phyloP scores from a whole-genome alignment of 2,888 invertebrate genomes.

The Melanophora roralis region DNA sequence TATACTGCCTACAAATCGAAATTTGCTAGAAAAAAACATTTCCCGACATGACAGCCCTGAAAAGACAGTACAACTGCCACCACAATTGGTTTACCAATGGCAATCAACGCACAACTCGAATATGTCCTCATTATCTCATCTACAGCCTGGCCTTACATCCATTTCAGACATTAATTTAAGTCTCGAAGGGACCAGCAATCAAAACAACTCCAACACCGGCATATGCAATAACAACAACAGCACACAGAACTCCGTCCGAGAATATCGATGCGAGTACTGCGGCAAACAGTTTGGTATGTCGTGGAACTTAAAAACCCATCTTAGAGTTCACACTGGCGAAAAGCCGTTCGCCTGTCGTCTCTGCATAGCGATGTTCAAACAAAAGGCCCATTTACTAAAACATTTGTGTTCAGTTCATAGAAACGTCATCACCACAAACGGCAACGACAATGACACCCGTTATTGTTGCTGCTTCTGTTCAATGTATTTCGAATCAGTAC shows the following conservation, averaged over 20 bases:
- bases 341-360: conserved; percentile 93
- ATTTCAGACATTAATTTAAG: conserved; percentile 70
- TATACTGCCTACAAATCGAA: conserved; percentile 71
- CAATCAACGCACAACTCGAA: conserved; percentile 73
- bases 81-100: conserved; percentile 78
- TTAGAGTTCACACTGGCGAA: conserved; percentile 91
- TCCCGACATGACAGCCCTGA: conserved; percentile 82
- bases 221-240: conserved; percentile 56
- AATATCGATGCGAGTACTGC: conserved; percentile 92
- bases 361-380: conserved; percentile 94
- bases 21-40: conserved; percentile 71
- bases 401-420: conserved; percentile 93
- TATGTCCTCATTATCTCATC: conserved; percentile 71
- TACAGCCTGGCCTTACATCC: conserved; percentile 71
- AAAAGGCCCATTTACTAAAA: conserved; percentile 91
- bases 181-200: conserved; percentile 66
- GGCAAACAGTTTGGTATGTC: conserved; percentile 95
- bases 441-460: conserved; percentile 85
- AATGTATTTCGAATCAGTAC: conserved; percentile 89
- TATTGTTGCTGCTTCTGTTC: conserved; percentile 94
- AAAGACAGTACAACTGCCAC: conserved; percentile 77
- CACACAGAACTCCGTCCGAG: conserved; percentile 82
- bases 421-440: conserved; percentile 85
- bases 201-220: conserved; percentile 64
- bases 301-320: conserved; percentile 93